Base-by-base conservation (phyloP, 2,797 vertebrate genomes). In the Bovichtus variegatus region DNA sequence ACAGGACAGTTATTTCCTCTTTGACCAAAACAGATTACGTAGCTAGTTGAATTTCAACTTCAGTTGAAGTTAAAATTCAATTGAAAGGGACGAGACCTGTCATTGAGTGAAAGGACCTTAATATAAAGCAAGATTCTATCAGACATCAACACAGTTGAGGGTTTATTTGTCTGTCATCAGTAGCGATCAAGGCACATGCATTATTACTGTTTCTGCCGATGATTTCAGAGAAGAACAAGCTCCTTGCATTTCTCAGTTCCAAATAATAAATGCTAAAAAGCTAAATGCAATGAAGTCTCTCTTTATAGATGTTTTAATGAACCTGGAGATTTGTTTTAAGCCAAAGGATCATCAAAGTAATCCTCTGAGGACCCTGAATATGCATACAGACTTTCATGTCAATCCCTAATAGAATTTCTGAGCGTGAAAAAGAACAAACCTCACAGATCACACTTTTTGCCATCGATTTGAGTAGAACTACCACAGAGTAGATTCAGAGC, bases 1-100 rank as follows among this genome's bases (percentile, higher is more conserved):
- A 54, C 29, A 34, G 21, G 46, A 59, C 19, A 9, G 34, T 57
- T 69, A 84, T 51, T 58, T 66, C 44, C 27, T 29, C 46, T 80
- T 59, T 64, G 62, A 70, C 41, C 16, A 36, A 78, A 64, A 44
- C n/a, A 57, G 44, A 60, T 40, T 19, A 44, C 3, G 1, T 31
- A 19, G 27, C 43, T 49, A 13, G 3, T 70, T 13, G 67, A 41
- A n/a, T n/a, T n/a, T n/a, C n/a, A 61, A 54, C 55, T 41, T 40
- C 34, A 60, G 21, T 38, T 31, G 4, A 60, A 57, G 29, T 40
- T 72, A 6, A 60, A 51, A 58, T 66, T 62, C 2, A 13, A 60
- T 38, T 62, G 41, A 57, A 51, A 43, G 18, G 12, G 10, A 46
- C 12, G 15, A 57, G 19, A 53, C 10, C 10, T 36, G 44, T 15